These are phyloP conservation scores for Protonemura montana DNA, from an alignment of 2,888 invertebrate genomes.

Conservation along the genomic window DNA sequence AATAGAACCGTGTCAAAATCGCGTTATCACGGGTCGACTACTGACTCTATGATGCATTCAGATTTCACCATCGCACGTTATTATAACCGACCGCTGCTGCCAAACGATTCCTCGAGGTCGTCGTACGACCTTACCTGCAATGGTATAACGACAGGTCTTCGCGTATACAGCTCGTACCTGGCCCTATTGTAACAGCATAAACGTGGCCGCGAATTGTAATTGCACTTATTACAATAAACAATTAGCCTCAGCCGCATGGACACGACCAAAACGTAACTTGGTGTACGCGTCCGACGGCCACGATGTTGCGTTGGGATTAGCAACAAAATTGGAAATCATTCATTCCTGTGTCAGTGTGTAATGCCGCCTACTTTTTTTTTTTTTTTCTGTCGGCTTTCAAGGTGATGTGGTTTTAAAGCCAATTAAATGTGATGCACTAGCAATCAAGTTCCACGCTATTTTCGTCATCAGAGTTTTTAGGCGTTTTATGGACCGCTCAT, in stretches of 20 bases:
- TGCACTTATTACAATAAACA: neutral
- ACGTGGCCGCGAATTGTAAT: neutral
- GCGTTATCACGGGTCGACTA: no score
- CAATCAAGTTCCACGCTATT: neutral
- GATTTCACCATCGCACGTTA: no score
- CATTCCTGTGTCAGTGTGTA: no score
- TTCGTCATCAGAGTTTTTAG: neutral
- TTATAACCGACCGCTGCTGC: neutral
- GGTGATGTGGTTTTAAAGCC: neutral
- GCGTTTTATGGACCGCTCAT: no score
- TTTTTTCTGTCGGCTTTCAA: neutral
- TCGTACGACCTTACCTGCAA: neutral
- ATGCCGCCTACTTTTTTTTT: no score
- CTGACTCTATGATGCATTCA: no score
- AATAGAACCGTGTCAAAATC: no score
- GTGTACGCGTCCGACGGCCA: no score
- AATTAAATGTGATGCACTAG: neutral
- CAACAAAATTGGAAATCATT: no score
- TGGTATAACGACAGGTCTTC: neutral
- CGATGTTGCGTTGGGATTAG: no score
- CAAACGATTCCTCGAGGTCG: neutral
- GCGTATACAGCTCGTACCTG: neutral
- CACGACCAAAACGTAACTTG: no score
- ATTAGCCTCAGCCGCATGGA: neutral
- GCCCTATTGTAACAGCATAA: neutral